These are phyloP conservation scores for Drosophila nannoptera DNA, from an alignment of 1,140 invertebrate genomes.

Conservation along the genomic window DNA sequence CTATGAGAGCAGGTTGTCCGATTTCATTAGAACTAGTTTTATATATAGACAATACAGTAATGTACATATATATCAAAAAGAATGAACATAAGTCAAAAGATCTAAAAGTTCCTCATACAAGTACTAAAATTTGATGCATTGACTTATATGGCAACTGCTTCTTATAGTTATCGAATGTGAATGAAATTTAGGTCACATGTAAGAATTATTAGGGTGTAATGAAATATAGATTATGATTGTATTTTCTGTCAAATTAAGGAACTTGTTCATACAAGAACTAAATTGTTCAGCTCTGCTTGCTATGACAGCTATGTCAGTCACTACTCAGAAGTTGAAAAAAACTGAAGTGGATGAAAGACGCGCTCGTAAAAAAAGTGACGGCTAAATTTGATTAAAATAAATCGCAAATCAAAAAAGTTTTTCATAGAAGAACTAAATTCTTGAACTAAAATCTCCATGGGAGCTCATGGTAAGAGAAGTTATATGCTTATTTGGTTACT, in stretches of 20 bases:
- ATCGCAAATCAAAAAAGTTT: neutral
- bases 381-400: neutral
- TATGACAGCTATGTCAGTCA: neutral
- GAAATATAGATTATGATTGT: no score
- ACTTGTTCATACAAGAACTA: neutral
- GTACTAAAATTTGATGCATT: neutral
- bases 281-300: neutral
- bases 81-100: neutral
- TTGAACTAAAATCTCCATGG: no score
- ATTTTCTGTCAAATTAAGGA: neutral
- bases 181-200: neutral
- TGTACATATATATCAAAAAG: neutral
- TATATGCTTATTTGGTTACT: no score
- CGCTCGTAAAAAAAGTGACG: neutral
- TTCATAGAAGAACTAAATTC: neutral
- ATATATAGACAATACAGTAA: no score
- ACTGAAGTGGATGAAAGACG: neutral
- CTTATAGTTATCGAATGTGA: neutral
- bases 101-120: neutral
- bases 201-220: no score
- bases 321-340: neutral
- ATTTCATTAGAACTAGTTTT: no score
- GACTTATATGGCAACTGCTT: neutral
- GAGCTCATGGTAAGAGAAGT: no score
- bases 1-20: no score